Evolutionary conservation across 2,797 vertebrate species (phyloP).

Genomic region (Rhinella marina): DNA sequence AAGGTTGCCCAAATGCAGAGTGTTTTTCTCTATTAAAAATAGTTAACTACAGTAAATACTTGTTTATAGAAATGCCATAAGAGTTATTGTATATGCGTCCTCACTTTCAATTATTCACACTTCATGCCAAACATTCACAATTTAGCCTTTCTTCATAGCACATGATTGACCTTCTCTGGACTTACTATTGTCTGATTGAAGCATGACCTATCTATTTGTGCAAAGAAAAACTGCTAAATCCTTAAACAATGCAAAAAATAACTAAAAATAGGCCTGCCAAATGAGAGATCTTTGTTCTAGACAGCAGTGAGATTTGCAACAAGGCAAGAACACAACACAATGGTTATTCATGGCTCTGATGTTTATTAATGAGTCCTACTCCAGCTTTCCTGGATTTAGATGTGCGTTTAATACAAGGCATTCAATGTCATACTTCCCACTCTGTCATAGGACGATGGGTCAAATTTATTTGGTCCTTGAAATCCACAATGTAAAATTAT

Average conservation of each 20-base stretch:
- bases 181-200: slow-evolving; percentile 34
- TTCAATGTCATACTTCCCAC: not conserved
- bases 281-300: slow-evolving; percentile 47
- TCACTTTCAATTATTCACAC: not conserved
- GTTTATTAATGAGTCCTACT: slow-evolving; percentile 51
- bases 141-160: slow-evolving; percentile 29
- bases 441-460: not conserved
- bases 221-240: slow-evolving; percentile 42
- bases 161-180: slow-evolving; percentile 32
- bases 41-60: too few species aligned
- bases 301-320: slow-evolving; percentile 34
- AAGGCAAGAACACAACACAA: slow-evolving; percentile 42
- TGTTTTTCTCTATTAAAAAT: too few species aligned
- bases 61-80: not conserved
- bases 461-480: not conserved
- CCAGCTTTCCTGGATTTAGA: slow-evolving; percentile 5
- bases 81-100: not conserved
- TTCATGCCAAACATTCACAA: slow-evolving; percentile 10
- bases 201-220: slow-evolving; percentile 34
- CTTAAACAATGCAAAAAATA: slow-evolving; percentile 32
- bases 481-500: not conserved
- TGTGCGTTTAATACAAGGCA: not conserved
- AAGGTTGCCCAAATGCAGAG: too few species aligned
- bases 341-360: slow-evolving; percentile 50
- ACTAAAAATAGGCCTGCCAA: slow-evolving; percentile 52